Evolutionary conservation across 2,888 invertebrate genomes (phyloP), one percentile per base, ranked within the genome.

Genomic region (Adineta ricciae): DNA sequence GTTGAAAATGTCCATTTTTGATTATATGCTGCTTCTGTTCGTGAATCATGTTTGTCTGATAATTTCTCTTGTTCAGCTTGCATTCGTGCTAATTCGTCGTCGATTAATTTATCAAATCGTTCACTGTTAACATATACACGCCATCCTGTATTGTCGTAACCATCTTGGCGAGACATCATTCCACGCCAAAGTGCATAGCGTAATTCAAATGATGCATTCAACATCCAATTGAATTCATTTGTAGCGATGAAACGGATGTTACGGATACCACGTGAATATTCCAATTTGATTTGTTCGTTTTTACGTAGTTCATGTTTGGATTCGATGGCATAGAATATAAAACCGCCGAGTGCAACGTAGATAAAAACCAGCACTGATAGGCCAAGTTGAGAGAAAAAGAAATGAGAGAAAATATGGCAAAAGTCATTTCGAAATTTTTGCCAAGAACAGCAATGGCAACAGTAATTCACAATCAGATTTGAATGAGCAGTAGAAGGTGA

Each of bases 281-380:
- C 38, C 14, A 41, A 8, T n/a, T 78, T 41, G 1, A 38, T 41
- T 41, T 78, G 41, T 41, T 38, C 78, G 11, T 78, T 78, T 41
- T 78, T 41, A 78, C n/a, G 41, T 41, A 5, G 14, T 84, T 84
- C 86, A 78, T 86, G 78, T 83, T 84, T 64, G 1, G 83, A 83
- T 73, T 86, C 86, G 19, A 86, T 84, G n/a, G 85, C 64, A 49
- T 84, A 78, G 83, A 86, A 86, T 2, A 86, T 84, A 36, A 86
- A 32, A 38, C 84, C 86, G 41, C 86, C 86, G 1, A 86, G 54
- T 27, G 84, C 83, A 36, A 86, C 83, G 83, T 86, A 86, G 38
- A 64, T 56, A 73, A 86, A 84, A 32, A 86, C 86, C 21, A 86
- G 73, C 9, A 83, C 72, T 4, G 78, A 83, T 32, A 86, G 38